phyloP scores from a whole-genome alignment of 1,140 invertebrate genomes.

The Carposina sasakii region DNA sequence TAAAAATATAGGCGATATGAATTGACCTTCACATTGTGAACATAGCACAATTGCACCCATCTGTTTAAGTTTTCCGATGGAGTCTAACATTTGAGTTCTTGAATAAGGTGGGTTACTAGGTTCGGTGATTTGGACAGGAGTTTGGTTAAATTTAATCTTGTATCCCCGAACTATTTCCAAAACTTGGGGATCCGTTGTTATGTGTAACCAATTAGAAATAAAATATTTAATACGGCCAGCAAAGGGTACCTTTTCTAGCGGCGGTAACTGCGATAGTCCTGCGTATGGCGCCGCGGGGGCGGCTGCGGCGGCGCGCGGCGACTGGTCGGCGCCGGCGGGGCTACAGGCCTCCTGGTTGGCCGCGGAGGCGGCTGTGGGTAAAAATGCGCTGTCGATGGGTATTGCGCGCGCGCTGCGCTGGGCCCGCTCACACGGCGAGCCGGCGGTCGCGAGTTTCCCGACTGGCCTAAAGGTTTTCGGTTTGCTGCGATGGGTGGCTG shows the following conservation, averaged over 20 bases:
- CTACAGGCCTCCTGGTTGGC: not conserved
- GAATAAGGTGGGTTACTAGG: not conserved
- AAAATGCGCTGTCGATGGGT: not conserved
- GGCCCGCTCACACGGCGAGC: not conserved
- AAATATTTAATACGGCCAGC: not conserved
- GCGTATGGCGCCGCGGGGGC: not conserved
- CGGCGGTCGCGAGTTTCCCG: not conserved
- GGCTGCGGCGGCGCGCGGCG: not conserved
- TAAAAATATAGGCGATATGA: constrained; percentile 9
- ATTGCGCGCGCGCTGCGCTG: not conserved
- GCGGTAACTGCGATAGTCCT: not conserved
- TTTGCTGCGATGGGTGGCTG: not conserved
- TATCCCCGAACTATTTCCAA: not conserved
- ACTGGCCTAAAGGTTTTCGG: not conserved
- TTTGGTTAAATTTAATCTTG: not conserved
- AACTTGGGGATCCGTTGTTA: not conserved
- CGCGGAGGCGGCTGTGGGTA: not conserved
- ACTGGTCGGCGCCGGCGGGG: not conserved
- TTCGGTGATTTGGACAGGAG: not conserved
- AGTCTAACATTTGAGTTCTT: not conserved
- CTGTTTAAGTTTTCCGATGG: too few species aligned
- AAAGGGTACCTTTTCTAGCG: not conserved
- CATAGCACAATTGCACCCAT: too few species aligned
- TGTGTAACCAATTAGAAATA: not conserved
- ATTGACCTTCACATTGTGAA: too few species aligned